Percentiles rank a stretch among this genome's conserved stretches.
These are phyloP conservation scores for Microcebus griseorufus DNA, from an alignment of 2,113 vertebrate genomes.

Conservation along the genomic window DNA sequence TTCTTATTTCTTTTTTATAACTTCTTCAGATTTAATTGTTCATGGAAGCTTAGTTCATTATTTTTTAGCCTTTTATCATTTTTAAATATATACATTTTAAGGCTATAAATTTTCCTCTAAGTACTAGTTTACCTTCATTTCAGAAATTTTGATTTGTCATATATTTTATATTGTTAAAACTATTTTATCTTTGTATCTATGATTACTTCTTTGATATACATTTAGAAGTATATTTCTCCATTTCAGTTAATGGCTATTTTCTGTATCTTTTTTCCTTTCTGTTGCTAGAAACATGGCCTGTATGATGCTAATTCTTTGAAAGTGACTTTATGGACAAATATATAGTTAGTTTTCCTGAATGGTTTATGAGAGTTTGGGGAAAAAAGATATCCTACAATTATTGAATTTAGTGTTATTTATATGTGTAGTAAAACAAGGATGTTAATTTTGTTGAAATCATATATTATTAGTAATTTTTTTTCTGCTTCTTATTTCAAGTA, in stretches of 20 bases:
- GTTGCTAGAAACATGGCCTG: neutral
- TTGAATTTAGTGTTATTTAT: constrained; percentile 18
- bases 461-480: constrained; percentile 15
- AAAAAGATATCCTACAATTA: neutral
- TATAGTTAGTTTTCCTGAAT: neutral
- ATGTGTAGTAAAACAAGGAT: neutral
- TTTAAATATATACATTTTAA: neutral
- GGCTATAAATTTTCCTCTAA: neutral
- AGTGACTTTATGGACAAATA: neutral
- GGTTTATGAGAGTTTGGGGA: neutral
- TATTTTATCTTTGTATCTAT: neutral
- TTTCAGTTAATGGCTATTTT: neutral
- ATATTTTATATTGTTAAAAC: neutral
- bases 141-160: neutral
- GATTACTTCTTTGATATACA: neutral
- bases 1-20: neutral
- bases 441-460: neutral
- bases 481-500: neutral
- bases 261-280: neutral
- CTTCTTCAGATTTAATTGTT: neutral
- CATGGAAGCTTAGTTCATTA: neutral
- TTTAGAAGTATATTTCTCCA: neutral
- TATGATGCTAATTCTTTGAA: neutral
- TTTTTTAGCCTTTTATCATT: neutral
- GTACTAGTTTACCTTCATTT: neutral